These are phyloP conservation scores for Bolborhynchus lineola DNA, from an alignment of 2,113 vertebrate genomes.

Conservation along the genomic window DNA sequence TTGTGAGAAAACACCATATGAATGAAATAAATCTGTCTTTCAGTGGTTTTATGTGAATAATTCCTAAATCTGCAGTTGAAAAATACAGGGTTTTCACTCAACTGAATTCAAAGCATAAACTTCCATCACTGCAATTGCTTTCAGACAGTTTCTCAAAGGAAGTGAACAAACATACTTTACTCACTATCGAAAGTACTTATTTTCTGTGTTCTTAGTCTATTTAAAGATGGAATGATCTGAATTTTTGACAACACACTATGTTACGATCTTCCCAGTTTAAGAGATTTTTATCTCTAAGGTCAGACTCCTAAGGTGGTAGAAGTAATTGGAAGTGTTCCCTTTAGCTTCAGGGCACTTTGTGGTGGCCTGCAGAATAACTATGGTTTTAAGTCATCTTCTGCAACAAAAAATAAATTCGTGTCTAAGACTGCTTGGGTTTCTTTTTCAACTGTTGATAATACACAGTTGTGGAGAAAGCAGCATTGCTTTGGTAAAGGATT, in stretches of 20 bases:
- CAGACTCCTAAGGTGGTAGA: background rate
- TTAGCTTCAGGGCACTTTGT: background rate
- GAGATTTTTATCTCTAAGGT: background rate
- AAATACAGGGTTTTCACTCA: background rate
- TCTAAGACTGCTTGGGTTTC: background rate
- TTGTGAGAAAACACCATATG: background rate
- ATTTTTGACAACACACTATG: background rate
- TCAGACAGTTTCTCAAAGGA: background rate
- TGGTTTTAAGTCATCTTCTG: slow-evolving; percentile 16
- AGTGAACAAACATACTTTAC: background rate
- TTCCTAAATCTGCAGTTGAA: background rate
- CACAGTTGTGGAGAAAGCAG: background rate
- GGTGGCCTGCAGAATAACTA: background rate
- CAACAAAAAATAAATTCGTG: background rate
- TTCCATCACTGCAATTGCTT: background rate
- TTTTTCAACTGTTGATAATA: background rate
- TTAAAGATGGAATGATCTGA: background rate
- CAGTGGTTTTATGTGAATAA: background rate
- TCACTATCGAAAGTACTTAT: background rate
- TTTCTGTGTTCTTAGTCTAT: background rate
- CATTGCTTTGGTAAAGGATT: background rate
- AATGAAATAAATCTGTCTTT: background rate
- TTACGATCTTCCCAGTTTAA: background rate
- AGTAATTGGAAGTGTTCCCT: background rate
- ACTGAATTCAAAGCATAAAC: background rate